Evolutionary conservation across 1,140 invertebrate genomes (phyloP).

Genomic region (Tribolium madens): DNA sequence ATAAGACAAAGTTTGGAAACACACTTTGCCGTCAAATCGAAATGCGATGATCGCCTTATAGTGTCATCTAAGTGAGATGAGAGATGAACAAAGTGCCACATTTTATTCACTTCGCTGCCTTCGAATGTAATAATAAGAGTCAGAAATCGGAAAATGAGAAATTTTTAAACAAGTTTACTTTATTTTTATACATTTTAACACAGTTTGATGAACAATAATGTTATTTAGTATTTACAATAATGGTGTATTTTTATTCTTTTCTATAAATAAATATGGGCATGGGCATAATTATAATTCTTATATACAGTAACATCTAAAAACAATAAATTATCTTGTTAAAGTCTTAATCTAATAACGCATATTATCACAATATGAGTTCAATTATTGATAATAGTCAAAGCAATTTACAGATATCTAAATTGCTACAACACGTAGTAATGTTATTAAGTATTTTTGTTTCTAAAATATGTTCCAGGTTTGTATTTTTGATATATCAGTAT

Average conservation of each 20-base stretch:
- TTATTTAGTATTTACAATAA: constrained; percentile 12
- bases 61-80: constrained; percentile 23
- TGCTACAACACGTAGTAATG: constrained; percentile 26
- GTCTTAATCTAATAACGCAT: constrained; percentile 38
- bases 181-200: constrained; percentile 36
- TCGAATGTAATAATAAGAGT: not conserved
- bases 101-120: not conserved
- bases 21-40: not conserved
- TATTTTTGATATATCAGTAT: constrained; percentile 7
- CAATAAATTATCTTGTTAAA: constrained; percentile 30
- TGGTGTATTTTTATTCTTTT: constrained; percentile 1
- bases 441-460: not conserved
- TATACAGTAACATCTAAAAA: constrained; percentile 29
- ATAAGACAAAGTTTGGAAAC: no score
- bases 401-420: constrained; percentile 38
- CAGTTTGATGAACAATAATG: constrained; percentile 37
- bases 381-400: constrained; percentile 48
- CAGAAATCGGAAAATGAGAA: not conserved
- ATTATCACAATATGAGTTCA: constrained; percentile 61
- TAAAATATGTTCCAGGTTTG: not conserved
- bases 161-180: constrained; percentile 33
- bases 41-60: constrained; percentile 6
- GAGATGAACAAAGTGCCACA: constrained; percentile 21
- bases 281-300: constrained; percentile 11
- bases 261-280: constrained; percentile 15